Percentiles rank a stretch among this genome's conserved stretches.
Evolutionary conservation across 1,140 invertebrate species (phyloP).

Genomic region (Drosophila lini): DNA sequence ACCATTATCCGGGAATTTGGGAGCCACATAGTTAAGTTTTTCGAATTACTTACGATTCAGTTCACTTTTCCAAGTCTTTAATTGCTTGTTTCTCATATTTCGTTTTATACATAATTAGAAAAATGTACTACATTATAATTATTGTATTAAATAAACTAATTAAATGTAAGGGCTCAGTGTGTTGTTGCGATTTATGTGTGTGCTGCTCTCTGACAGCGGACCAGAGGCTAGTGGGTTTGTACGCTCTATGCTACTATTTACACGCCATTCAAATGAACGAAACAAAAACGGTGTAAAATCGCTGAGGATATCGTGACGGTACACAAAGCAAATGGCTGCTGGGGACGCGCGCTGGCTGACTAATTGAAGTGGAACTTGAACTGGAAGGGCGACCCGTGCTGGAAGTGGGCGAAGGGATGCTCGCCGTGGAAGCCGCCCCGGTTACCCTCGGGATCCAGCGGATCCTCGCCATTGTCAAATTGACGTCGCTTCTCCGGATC

Average conservation of each 20-base stretch:
- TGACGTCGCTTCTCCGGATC: constrained; percentile 95
- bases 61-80: constrained; percentile 34
- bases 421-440: constrained; percentile 87
- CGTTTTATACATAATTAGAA: constrained; percentile 75
- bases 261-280: constrained; percentile 64
- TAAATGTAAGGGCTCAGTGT: constrained; percentile 71
- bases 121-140: constrained; percentile 82
- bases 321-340: constrained; percentile 60
- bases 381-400: constrained; percentile 94
- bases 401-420: constrained; percentile 95
- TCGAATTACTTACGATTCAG: constrained; percentile 9
- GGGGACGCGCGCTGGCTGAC: constrained; percentile 30
- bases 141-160: constrained; percentile 79
- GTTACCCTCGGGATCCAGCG: constrained; percentile 96
- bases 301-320: constrained; percentile 17
- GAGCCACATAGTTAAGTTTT: not conserved
- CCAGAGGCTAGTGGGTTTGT: constrained; percentile 13
- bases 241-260: constrained; percentile 76
- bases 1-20: not conserved
- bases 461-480: constrained; percentile 98
- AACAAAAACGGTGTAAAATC: constrained; percentile 70
- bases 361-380: constrained; percentile 98
- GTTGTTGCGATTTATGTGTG: constrained; percentile 46
- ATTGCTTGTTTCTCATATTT: constrained; percentile 43
- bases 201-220: constrained; percentile 58